Evolutionary conservation across 2,797 vertebrate genomes (phyloP).

Genomic region (Sardinella longiceps): DNA sequence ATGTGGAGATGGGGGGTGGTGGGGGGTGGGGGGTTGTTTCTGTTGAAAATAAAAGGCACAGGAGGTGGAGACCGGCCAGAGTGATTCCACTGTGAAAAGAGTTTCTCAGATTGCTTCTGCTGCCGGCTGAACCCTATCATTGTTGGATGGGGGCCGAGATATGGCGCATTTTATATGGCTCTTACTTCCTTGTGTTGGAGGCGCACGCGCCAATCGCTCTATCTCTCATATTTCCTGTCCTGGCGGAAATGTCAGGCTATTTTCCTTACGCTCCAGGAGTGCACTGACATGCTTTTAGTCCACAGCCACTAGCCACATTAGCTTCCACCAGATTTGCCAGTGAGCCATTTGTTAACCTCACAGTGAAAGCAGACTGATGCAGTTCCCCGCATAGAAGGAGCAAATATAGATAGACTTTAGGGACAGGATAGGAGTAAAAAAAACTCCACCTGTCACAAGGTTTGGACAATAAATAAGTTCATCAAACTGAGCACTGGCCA

Average conservation of each 20-base stretch:
- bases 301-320: slow-evolving; percentile 14
- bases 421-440: neutral
- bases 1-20: neutral
- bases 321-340: neutral
- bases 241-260: slow-evolving; percentile 53
- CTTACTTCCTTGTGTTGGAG: slow-evolving; percentile 42
- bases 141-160: slow-evolving; percentile 54
- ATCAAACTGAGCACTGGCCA: slow-evolving; percentile 41
- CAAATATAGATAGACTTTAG: neutral
- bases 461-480: neutral
- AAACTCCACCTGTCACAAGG: neutral
- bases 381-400: neutral
- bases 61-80: slow-evolving; percentile 37
- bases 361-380: neutral
- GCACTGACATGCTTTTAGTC: slow-evolving; percentile 39
- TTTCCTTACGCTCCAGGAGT: slow-evolving; percentile 32
- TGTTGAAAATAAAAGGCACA: slow-evolving; percentile 35
- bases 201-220: slow-evolving; percentile 39
- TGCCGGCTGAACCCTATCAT: slow-evolving; percentile 54
- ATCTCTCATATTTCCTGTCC: slow-evolving; percentile 47
- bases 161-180: slow-evolving; percentile 62
- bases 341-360: neutral
- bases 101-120: slow-evolving; percentile 59
- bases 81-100: slow-evolving; percentile 60
- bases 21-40: slow-evolving; percentile 35